A percentile compares a stretch with the other conserved stretches of the same genome.
Conservation (phyloP, 2,113 vertebrate species). For the Scalopus aquaticus region DNA sequence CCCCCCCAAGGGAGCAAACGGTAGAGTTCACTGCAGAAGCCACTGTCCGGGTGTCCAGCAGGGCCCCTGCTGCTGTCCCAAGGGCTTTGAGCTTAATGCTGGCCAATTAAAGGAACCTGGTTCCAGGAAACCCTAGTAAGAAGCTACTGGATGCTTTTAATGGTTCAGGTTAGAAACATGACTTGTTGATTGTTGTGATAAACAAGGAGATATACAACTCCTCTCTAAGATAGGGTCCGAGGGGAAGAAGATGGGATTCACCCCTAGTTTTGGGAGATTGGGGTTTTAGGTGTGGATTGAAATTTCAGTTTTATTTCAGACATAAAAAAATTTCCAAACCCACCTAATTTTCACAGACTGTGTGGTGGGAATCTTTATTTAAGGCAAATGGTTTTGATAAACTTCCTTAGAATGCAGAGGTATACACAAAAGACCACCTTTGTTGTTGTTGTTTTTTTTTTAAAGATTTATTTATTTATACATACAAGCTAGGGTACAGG, state of each 20-base stretch:
- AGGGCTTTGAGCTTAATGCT: background rate
- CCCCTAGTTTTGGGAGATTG: background rate
- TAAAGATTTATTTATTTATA: no score
- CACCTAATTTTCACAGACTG: background rate
- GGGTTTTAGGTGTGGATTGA: background rate
- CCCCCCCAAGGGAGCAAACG: background rate
- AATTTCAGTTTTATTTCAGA: background rate
- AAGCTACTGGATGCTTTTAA: background rate
- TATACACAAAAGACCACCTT: background rate
- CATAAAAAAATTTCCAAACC: background rate
- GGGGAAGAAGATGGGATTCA: background rate
- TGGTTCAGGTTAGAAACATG: background rate
- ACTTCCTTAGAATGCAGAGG: background rate
- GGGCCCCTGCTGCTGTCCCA: background rate
- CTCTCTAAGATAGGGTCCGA: background rate
- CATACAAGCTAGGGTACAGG: no score
- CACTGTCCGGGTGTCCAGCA: background rate
- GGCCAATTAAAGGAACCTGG: background rate
- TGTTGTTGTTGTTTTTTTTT: no score
- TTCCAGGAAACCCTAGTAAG: background rate
- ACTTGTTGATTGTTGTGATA: background rate
- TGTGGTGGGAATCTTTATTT: background rate
- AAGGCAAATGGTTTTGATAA: background rate
- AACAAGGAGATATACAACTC: background rate
- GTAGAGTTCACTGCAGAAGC: background rate